Conservation (phyloP, 2,797 vertebrate species). For the Hydrolagus colliei region DNA sequence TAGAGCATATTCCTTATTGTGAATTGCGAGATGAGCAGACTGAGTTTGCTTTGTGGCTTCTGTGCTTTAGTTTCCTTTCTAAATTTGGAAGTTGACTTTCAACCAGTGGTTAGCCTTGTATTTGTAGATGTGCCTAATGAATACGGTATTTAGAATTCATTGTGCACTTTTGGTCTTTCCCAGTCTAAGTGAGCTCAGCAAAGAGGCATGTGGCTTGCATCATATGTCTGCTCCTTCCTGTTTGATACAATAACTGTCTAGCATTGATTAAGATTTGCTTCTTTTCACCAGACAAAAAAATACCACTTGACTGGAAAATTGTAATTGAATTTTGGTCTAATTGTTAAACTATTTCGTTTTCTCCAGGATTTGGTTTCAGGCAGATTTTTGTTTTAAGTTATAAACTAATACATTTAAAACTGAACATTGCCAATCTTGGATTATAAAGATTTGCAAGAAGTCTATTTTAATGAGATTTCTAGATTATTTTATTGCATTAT, state of each 20-base stretch:
- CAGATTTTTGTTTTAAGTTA: not conserved
- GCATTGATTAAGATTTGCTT: conserved; percentile 4
- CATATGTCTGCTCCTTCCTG: conserved; percentile 14
- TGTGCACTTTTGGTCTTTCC: conserved; percentile 38
- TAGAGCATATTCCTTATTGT: conserved; percentile 4
- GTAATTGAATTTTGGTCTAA: not conserved
- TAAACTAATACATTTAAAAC: not conserved
- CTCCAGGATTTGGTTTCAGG: not conserved
- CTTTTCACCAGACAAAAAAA: not conserved
- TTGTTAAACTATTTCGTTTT: not conserved
- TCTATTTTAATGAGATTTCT: not conserved
- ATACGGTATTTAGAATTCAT: conserved; percentile 21
- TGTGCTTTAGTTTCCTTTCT: conserved; percentile 39
- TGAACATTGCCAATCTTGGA: not conserved
- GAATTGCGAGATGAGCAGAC: conserved; percentile 3
- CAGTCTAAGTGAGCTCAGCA: conserved; percentile 35
- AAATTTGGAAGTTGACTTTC: conserved; percentile 39
- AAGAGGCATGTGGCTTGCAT: conserved; percentile 34
- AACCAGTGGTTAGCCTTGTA: conserved; percentile 26
- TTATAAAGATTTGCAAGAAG: not conserved
- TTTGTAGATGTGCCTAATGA: conserved; percentile 26
- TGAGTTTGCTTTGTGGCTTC: not conserved
- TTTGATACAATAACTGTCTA: conserved; percentile 23
- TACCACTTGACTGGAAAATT: not conserved
- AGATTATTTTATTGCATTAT: not conserved